Evolutionary conservation across 2,888 invertebrate genomes (phyloP).

Genomic region (Drosophila paracracens): DNA sequence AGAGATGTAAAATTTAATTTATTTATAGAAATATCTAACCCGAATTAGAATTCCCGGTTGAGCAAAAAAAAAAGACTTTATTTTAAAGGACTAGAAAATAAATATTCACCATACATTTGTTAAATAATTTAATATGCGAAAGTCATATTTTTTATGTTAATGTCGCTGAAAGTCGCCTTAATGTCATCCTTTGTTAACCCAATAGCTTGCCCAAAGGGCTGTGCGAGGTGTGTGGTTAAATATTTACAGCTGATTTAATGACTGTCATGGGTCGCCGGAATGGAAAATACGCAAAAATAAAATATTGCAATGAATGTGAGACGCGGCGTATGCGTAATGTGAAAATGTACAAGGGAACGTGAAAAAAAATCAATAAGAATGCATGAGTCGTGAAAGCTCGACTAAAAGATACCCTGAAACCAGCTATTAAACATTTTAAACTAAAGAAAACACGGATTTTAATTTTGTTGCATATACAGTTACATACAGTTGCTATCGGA

Average conservation of each 20-base stretch:
- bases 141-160: background rate
- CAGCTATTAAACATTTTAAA: background rate
- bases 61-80: background rate
- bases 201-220: background rate
- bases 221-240: slow-evolving; percentile 38
- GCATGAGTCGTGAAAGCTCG: background rate
- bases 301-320: slow-evolving; percentile 1
- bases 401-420: background rate
- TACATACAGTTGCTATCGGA: background rate
- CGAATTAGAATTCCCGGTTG: background rate
- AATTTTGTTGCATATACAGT: background rate
- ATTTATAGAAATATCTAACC: background rate
- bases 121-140: background rate
- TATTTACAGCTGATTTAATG: slow-evolving; percentile 35
- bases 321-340: slow-evolving; percentile 32
- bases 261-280: slow-evolving; percentile 12
- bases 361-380: background rate
- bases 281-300: background rate
- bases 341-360: background rate
- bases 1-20: background rate
- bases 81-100: background rate
- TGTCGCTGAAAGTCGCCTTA: background rate
- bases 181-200: background rate
- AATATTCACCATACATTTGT: background rate
- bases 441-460: background rate